Conservation (phyloP, 2,888 invertebrate species). For the Brachyptera risi region DNA sequence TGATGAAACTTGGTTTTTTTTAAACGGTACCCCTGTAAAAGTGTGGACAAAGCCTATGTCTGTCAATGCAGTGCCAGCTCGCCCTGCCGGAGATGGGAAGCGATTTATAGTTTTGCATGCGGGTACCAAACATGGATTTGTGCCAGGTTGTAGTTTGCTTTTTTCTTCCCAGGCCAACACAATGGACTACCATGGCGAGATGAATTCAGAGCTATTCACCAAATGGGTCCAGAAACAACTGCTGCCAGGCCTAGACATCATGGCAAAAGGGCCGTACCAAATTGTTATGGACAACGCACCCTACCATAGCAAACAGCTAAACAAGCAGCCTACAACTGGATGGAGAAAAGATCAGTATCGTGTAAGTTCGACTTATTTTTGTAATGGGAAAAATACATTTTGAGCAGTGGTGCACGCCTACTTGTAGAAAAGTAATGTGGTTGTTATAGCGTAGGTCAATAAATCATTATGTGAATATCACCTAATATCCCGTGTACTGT, state of each 20-base stretch:
- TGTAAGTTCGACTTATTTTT: too few relatives aligned
- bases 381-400: too few relatives aligned
- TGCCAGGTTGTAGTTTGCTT: not conserved
- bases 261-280: not conserved
- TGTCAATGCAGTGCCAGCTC: too few relatives aligned
- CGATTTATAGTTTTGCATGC: not conserved
- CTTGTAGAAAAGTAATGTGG: too few relatives aligned
- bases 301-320: slow-evolving; percentile 21
- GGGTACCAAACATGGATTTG: not conserved
- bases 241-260: not conserved
- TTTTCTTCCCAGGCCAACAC: not conserved
- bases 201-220: not conserved
- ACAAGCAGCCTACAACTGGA: slow-evolving; percentile 12
- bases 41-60: not conserved
- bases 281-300: slow-evolving; percentile 27
- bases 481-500: too few relatives aligned
- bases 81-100: not conserved
- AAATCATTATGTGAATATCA: too few relatives aligned
- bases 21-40: not conserved
- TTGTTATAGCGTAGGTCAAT: too few relatives aligned
- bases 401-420: too few relatives aligned
- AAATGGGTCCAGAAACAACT: not conserved
- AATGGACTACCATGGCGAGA: slow-evolving; percentile 3
- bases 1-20: not conserved
- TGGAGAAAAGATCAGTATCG: slow-evolving; percentile 17